Base-by-base conservation (phyloP, 1,140 invertebrate genomes). In the Dryas iulia region DNA sequence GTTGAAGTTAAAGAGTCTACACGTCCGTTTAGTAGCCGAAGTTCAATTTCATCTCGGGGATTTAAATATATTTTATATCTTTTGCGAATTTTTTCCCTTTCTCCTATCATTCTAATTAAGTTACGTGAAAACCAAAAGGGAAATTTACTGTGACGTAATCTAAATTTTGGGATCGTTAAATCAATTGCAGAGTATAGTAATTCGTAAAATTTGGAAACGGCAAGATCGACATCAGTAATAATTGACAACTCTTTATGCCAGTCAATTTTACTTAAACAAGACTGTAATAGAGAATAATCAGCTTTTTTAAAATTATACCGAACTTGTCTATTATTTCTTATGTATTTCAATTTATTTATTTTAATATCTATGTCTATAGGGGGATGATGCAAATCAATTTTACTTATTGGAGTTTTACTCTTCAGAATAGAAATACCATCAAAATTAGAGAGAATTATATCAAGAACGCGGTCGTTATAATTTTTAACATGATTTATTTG, bases 371-470 rank as follows among this genome's bases (percentile, higher is more conserved):
- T 65, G 14, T 61, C 33, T 58, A 74, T 11, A 26, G 65, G 60
- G 10, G 68, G 72, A 30, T 74, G 68, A 64, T 71, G 65, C 12
- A 7, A 18, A 68, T 74, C 72, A n/a, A 71, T 26, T 65, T 65
- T 61, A n/a, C n/a, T n/a, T n/a, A n/a, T n/a, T n/a, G n/a, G n/a
- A n/a, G n/a, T n/a, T n/a, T n/a, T n/a, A n/a, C n/a, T n/a, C n/a
- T n/a, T n/a, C n/a, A n/a, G n/a, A n/a, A n/a, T n/a, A n/a, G n/a
- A n/a, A n/a, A n/a, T n/a, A n/a, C n/a, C n/a, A n/a, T n/a, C n/a
- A n/a, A n/a, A n/a, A n/a, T n/a, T n/a, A n/a, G n/a, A n/a, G n/a
- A n/a, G n/a, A n/a, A n/a, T n/a, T n/a, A n/a, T n/a, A n/a, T n/a
- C n/a, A n/a, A n/a, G n/a, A n/a, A n/a, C n/a, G n/a, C n/a, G n/a